These are phyloP conservation scores for Manis crassicaudata DNA, from an alignment of 2,797 vertebrate species.

Conservation along the genomic window DNA sequence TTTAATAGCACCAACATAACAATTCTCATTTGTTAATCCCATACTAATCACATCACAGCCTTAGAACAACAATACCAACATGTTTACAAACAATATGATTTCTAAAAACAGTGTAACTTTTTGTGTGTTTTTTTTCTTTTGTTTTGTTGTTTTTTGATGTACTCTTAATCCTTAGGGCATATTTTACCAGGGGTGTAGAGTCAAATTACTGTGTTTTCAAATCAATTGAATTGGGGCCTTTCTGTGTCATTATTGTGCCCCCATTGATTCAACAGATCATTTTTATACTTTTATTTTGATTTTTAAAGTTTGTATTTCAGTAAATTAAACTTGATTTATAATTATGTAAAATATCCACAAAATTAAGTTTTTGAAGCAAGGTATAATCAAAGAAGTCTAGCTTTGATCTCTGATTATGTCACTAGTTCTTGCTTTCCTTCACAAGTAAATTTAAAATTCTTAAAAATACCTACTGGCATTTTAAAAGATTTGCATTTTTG, in stretches of 20 bases:
- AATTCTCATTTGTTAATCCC: neutral
- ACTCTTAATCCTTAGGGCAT: neutral
- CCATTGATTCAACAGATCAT: neutral
- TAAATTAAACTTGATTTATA: conserved; percentile 20
- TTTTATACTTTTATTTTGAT: neutral
- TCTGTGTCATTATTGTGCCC: neutral
- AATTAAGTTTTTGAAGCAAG: neutral
- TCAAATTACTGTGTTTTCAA: neutral
- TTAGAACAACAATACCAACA: neutral
- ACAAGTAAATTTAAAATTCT: neutral
- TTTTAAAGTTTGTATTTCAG: neutral
- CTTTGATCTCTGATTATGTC: neutral
- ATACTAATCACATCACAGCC: neutral
- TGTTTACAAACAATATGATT: neutral
- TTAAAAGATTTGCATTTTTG: neutral
- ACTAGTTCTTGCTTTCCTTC: neutral
- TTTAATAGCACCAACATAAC: neutral
- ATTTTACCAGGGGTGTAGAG: neutral
- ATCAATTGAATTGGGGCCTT: neutral
- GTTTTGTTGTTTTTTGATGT: neutral
- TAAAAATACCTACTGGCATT: neutral
- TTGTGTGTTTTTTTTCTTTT: neutral
- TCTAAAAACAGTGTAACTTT: neutral
- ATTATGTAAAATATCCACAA: neutral
- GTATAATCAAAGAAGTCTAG: neutral